Conservation (phyloP, 1,140 invertebrate genomes). For the Aphidius ervi region DNA sequence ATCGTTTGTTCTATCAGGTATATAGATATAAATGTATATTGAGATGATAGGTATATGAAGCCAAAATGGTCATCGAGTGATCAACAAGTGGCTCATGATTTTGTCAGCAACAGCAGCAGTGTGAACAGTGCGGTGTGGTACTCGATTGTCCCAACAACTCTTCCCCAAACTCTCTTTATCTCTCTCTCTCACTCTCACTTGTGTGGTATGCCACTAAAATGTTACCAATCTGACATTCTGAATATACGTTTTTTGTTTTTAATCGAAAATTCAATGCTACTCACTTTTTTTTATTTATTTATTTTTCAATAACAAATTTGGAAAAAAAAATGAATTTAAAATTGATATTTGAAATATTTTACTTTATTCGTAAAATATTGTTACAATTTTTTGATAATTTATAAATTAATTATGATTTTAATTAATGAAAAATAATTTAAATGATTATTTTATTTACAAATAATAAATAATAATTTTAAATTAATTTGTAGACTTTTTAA, state of each 20-base stretch:
- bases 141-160: constrained; percentile 33
- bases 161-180: constrained; percentile 18
- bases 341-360: no score
- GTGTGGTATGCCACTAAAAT: constrained; percentile 27
- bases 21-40: background rate
- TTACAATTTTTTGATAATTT: no score
- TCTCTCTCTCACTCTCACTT: background rate
- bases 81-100: constrained; percentile 52
- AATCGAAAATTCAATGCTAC: no score
- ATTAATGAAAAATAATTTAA: no score
- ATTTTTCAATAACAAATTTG: no score
- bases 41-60: background rate
- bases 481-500: no score
- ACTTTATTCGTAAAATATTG: no score
- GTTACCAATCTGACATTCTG: constrained; percentile 23
- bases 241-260: background rate
- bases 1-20: background rate
- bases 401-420: no score
- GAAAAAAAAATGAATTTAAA: no score
- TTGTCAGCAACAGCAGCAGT: constrained; percentile 36
- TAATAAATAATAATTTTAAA: no score
- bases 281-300: no score
- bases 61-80: constrained; percentile 35
- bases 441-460: no score
- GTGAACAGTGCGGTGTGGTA: constrained; percentile 23